Evolutionary conservation across 2,113 vertebrate species (phyloP).

Genomic region (Glareola pratincola): DNA sequence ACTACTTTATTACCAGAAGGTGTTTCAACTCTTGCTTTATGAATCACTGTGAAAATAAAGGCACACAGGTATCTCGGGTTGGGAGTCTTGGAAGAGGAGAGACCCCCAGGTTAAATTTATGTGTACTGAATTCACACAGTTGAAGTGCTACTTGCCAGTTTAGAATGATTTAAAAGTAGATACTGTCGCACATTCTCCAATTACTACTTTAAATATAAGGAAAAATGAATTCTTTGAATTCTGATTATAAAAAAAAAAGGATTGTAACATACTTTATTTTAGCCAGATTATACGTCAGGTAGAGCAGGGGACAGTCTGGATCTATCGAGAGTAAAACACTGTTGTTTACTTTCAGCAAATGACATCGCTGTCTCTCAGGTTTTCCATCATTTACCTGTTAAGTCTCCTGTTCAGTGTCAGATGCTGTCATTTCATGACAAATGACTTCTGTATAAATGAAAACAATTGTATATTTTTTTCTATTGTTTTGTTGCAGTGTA

Average conservation of each 20-base stretch:
- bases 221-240: neutral
- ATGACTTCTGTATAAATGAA: neutral
- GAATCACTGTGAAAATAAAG: conserved; percentile 45
- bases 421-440: neutral
- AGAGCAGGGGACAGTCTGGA: neutral
- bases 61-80: neutral
- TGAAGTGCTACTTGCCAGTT: neutral
- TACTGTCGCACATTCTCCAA: rapidly evolving
- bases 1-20: neutral
- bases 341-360: neutral
- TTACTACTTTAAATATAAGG: neutral
- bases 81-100: neutral
- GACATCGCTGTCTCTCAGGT: conserved; percentile 11
- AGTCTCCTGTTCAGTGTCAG: neutral
- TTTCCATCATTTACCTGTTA: neutral
- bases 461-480: conserved; percentile 29
- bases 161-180: neutral
- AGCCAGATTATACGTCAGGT: neutral
- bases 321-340: neutral
- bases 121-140: neutral
- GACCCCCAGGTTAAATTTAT: neutral
- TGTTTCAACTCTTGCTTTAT: neutral
- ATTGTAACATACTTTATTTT: neutral
- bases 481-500: neutral
- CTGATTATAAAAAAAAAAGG: neutral